These are phyloP conservation scores for Odocoileus hemionus DNA, from an alignment of 2,113 vertebrate genomes.

Conservation along the genomic window DNA sequence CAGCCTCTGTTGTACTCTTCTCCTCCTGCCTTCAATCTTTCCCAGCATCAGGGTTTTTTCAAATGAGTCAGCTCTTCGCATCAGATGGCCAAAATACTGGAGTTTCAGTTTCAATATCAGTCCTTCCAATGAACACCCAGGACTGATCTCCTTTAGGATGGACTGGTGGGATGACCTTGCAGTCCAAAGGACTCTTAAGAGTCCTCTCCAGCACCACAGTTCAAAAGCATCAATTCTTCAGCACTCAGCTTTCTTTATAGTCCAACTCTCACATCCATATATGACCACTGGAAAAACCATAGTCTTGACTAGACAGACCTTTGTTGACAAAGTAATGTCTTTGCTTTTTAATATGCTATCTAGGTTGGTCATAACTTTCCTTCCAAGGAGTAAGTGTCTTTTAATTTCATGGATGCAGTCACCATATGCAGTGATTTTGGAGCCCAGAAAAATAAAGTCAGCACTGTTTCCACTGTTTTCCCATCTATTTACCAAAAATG, in stretches of 20 bases:
- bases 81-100: not conserved
- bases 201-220: not conserved
- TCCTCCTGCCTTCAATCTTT: not conserved
- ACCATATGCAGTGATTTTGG: not conserved
- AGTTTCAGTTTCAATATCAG: not conserved
- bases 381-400: not conserved
- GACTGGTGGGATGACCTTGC: not conserved
- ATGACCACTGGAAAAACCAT: not conserved
- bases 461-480: not conserved
- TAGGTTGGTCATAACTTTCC: not conserved
- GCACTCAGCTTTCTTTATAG: rapidly evolving
- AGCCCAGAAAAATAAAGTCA: not conserved
- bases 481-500: not conserved
- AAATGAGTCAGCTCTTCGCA: not conserved
- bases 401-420: not conserved
- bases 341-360: not conserved
- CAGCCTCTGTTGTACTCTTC: not conserved
- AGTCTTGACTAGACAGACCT: not conserved
- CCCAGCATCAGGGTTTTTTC: not conserved
- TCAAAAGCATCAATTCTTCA: not conserved
- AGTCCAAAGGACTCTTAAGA: not conserved
- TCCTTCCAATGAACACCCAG: not conserved
- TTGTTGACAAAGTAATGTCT: not conserved
- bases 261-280: not conserved
- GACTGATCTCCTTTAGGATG: not conserved